Percentiles rank a stretch among this genome's conserved stretches.
These are phyloP conservation scores for Porites divaricata DNA, from an alignment of 92 coral and sea anemone species.

Conservation along the genomic window DNA sequence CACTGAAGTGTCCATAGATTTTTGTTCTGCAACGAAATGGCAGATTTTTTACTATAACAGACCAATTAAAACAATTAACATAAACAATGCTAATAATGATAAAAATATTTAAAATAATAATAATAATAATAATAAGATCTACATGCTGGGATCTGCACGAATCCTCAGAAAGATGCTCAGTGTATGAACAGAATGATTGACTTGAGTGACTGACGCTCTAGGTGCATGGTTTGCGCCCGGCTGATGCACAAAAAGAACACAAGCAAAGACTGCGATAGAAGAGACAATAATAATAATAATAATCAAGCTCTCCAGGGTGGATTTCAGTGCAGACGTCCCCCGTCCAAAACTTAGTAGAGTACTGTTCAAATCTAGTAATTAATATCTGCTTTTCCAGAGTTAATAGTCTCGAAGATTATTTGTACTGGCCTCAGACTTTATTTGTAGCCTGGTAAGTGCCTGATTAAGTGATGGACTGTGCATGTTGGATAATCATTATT, in stretches of 20 bases:
- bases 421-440: not conserved
- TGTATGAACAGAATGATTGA: too few species aligned
- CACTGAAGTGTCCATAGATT: conserved; percentile 17
- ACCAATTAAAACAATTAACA: not conserved
- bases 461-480: not conserved
- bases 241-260: too few species aligned
- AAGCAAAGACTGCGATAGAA: too few species aligned
- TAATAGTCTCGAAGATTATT: not conserved
- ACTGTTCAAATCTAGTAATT: not conserved
- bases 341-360: not conserved
- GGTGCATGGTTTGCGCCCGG: too few species aligned
- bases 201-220: too few species aligned
- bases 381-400: conserved; percentile 1
- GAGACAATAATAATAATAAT: not conserved
- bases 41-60: not conserved
- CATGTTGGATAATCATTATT: not conserved
- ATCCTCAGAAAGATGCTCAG: too few species aligned
- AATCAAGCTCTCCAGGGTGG: conserved; percentile 5
- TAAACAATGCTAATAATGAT: conserved; percentile 4
- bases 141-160: too few species aligned
- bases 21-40: conserved; percentile 4
- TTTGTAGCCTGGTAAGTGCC: not conserved
- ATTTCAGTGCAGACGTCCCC: conserved; percentile 6
- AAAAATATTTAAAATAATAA: not conserved
- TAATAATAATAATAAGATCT: too few species aligned